Evolutionary conservation across 1,140 invertebrate species (phyloP), one percentile per base, ranked within the genome.

Genomic region (Bombus confusus): DNA sequence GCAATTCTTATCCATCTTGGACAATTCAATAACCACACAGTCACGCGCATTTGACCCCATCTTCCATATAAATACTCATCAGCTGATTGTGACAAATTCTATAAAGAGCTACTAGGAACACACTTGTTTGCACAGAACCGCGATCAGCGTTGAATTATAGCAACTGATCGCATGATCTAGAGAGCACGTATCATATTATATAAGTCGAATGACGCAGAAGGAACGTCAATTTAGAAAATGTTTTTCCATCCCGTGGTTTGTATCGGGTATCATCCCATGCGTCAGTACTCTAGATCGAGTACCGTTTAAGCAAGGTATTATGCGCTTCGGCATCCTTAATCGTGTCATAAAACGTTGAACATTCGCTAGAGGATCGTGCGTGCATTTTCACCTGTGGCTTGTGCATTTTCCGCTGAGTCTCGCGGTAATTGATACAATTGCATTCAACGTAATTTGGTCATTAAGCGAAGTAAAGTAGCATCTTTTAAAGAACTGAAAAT

Each of bases 181-280:
- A n/a, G 31, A 31, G 28, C 76, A 47, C 68, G 68, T n/a, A 77
- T 62, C 15, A 4, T 6, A 59, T 84, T 84, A 62, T 34, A 37
- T 84, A 79, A 84, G 52, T 5, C 18, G 15, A 13, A 41, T 84
- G 83, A 84, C 83, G 83, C 66, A 78, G 39, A 25, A 78, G 15
- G 28, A 71, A n/a, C 66, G 25, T 79, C 76, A 84, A 84, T 84
- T 84, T 80, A 71, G 76, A 80, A 71, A 84, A 84, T 52, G 28
- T 71, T 79, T 28, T 52, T 31, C 31, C 28, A 69, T 59, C 18
- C 18, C n/a, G 39, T 34, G 52, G 31, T 41, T 25, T 31, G n/a
- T 22, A 57, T 37, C 57, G 25, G 10, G n/a, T 64, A 78, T 31
- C 59, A 25, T 68, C 31, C n/a, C 69, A 22, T 52, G 18, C 47